Conservation (phyloP, 2,113 vertebrate species). For the Peromyscus maniculatus region DNA sequence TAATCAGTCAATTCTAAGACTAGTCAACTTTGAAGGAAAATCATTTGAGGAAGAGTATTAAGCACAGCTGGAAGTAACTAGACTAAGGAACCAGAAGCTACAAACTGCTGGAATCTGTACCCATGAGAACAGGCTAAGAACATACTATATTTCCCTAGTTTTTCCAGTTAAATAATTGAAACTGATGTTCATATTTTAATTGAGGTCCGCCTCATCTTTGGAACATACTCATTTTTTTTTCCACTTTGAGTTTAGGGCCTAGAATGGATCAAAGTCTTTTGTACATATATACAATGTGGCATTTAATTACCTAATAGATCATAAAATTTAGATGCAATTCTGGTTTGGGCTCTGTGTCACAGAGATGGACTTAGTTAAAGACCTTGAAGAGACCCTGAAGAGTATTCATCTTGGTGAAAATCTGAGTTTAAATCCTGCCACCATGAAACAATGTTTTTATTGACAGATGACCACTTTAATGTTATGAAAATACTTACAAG, state of each 20-base stretch:
- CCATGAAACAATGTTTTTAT: constrained; percentile 69
- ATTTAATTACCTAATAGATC: not conserved
- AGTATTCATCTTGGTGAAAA: constrained; percentile 74
- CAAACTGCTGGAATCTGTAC: not conserved
- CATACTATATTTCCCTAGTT: not conserved
- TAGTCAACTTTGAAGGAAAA: constrained; percentile 73
- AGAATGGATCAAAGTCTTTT: not conserved
- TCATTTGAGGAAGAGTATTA: constrained; percentile 71
- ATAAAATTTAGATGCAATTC: not conserved
- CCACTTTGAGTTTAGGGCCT: not conserved
- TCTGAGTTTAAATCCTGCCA: constrained; percentile 68
- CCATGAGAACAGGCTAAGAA: not conserved
- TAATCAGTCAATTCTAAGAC: constrained; percentile 74
- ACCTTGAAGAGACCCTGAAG: constrained; percentile 61
- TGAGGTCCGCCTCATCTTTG: not conserved
- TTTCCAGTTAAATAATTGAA: constrained; percentile 49
- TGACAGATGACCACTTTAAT: constrained; percentile 61
- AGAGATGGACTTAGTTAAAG: not conserved
- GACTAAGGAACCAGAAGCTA: constrained; percentile 59
- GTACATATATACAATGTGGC: not conserved
- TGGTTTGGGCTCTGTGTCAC: not conserved
- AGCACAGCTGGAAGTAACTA: constrained; percentile 61
- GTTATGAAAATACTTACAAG: constrained; percentile 64
- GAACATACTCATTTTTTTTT: not conserved
- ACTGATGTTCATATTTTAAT: not conserved